Evolutionary conservation across 2,113 vertebrate species (phyloP).

Genomic region (Petrocephalus microphthalmus): DNA sequence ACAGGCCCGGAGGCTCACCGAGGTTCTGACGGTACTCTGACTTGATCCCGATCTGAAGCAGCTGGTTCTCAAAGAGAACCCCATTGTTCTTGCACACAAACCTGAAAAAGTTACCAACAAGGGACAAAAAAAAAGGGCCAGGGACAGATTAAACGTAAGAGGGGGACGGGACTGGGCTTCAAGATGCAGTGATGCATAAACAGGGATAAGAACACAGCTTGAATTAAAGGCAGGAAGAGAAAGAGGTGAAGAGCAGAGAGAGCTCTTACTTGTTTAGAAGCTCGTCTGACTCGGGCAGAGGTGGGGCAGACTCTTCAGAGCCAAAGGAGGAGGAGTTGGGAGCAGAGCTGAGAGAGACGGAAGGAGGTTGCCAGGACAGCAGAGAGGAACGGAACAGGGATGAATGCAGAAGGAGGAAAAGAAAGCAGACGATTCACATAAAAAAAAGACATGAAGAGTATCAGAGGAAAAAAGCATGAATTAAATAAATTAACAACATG

Average conservation of each 20-base stretch:
- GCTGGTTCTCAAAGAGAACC: slow-evolving; percentile 86
- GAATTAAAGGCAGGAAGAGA: background rate
- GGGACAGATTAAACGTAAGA: background rate
- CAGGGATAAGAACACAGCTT: background rate
- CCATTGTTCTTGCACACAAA: slow-evolving; percentile 93
- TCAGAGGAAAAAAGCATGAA: background rate
- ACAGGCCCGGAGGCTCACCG: slow-evolving; percentile 54
- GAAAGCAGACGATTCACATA: slow-evolving; percentile 14
- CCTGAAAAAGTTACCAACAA: slow-evolving; percentile 43
- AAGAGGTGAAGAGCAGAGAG: background rate
- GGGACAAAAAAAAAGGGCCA: background rate
- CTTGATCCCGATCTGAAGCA: slow-evolving; percentile 86
- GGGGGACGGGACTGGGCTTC: background rate
- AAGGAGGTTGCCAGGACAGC: slow-evolving; percentile 20
- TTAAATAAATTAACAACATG: background rate
- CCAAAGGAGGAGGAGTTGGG: slow-evolving; percentile 49
- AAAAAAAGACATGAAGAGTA: background rate
- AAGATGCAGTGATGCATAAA: background rate
- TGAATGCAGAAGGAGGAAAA: slow-evolving; percentile 20
- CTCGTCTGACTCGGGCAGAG: slow-evolving; percentile 83
- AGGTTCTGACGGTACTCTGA: slow-evolving; percentile 89
- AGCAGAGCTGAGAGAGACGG: slow-evolving; percentile 58
- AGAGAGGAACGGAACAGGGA: background rate
- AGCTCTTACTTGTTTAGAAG: slow-evolving; percentile 86
- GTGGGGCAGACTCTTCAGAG: slow-evolving; percentile 77